phyloP scores from a whole-genome alignment of 2,113 vertebrate genomes.

The Elanus axillaris region DNA sequence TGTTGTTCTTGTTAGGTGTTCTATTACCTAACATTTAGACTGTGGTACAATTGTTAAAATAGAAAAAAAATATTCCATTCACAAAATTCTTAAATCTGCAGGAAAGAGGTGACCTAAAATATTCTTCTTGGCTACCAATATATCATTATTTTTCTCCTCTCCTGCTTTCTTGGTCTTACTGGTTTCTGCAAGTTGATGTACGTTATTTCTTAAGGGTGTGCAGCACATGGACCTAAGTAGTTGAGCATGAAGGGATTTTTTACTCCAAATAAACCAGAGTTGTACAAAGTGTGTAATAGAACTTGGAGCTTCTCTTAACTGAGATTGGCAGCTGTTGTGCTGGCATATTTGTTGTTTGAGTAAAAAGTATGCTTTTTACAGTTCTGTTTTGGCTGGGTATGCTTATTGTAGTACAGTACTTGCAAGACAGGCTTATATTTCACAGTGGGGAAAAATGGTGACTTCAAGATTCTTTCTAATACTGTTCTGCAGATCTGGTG shows the following conservation, averaged over 20 bases:
- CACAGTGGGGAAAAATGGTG: neutral
- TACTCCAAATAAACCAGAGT: neutral
- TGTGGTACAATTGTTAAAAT: neutral
- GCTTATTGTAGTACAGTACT: neutral
- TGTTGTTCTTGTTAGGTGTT: neutral
- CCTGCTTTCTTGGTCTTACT: neutral
- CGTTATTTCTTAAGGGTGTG: neutral
- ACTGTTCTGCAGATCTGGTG: neutral
- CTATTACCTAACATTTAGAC: neutral
- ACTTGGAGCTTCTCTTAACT: neutral
- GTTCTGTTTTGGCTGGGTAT: neutral
- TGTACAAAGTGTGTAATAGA: rapidly evolving
- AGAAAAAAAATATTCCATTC: neutral
- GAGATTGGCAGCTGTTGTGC: neutral
- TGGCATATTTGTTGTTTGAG: neutral
- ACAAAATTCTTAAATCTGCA: neutral
- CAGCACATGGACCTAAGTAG: neutral
- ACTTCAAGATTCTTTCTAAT: neutral
- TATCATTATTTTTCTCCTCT: neutral
- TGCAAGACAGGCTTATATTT: neutral
- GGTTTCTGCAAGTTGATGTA: neutral
- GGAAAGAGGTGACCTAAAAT: neutral
- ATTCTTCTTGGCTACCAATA: neutral
- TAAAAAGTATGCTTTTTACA: neutral
- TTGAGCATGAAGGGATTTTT: neutral